Evolutionary conservation across 1,140 invertebrate species (phyloP).

Genomic region (Pissodes strobi): DNA sequence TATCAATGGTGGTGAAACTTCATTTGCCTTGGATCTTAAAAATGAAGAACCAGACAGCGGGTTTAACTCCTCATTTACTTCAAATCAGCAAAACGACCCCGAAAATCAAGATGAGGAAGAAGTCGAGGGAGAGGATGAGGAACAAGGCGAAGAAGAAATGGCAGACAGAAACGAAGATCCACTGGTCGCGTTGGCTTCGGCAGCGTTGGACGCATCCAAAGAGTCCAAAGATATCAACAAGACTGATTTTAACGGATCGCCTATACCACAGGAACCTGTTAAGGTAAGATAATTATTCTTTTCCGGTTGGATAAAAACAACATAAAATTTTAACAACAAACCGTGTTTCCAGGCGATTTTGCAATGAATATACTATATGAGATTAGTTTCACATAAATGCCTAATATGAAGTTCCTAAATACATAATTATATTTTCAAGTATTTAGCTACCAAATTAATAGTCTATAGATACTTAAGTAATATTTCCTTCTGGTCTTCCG

Average conservation of each 20-base stretch:
- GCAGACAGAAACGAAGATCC: conserved; percentile 58
- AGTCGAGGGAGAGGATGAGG: conserved; percentile 53
- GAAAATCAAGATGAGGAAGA: conserved; percentile 29
- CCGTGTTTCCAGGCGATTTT: no score
- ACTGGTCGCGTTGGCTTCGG: conserved; percentile 70
- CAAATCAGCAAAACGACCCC: conserved; percentile 28
- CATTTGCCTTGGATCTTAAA: conserved; percentile 30
- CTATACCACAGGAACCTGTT: conserved; percentile 20
- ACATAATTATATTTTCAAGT: no score
- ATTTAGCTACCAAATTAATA: no score
- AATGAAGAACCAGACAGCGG: conserved; percentile 36
- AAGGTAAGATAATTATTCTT: conserved; percentile 17
- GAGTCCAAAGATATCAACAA: conserved; percentile 58
- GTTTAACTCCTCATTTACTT: conserved; percentile 27
- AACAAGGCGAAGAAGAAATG: conserved; percentile 30
- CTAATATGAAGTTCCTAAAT: no score
- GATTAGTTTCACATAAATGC: no score
- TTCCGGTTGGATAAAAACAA: neutral
- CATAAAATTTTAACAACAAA: no score
- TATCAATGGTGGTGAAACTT: conserved; percentile 16
- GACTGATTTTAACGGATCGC: conserved; percentile 40
- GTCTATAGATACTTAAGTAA: no score
- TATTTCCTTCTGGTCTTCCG: no score
- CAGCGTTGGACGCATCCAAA: conserved; percentile 73
- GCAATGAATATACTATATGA: no score